Evolutionary conservation across 2,888 invertebrate species (phyloP).

Genomic region (Adineta ricciae): DNA sequence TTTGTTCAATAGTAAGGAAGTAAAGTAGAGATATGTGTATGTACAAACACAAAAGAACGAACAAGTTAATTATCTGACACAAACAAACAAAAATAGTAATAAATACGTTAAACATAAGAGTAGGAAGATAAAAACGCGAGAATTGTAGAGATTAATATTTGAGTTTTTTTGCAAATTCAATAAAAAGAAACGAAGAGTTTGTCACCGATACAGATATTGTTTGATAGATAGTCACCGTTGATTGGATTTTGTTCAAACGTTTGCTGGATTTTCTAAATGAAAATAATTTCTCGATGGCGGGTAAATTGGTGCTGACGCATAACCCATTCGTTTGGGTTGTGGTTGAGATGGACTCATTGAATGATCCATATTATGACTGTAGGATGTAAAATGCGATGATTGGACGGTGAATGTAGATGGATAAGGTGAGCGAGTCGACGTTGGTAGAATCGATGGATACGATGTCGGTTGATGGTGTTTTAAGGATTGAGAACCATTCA

Average conservation of each 20-base stretch:
- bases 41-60: neutral
- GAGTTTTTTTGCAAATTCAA: no score
- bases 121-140: no score
- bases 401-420: neutral
- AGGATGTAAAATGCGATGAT: neutral
- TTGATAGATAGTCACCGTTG: neutral
- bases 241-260: neutral
- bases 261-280: conserved; percentile 1
- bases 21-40: neutral
- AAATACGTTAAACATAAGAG: neutral
- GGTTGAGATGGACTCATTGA: neutral
- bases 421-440: neutral
- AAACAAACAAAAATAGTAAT: neutral
- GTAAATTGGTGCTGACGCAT: no score
- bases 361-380: neutral
- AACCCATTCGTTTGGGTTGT: no score
- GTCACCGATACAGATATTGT: neutral
- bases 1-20: no score
- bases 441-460: no score
- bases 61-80: neutral
- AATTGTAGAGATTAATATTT: no score
- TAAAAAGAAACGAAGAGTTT: no score
- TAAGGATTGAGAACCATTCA: neutral
- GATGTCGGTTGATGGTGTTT: neutral
- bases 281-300: neutral